A percentile compares a stretch with the other conserved stretches of the same genome.
Evolutionary conservation across 1,140 invertebrate species (phyloP).

Genomic region (Psilanteris sp.): DNA sequence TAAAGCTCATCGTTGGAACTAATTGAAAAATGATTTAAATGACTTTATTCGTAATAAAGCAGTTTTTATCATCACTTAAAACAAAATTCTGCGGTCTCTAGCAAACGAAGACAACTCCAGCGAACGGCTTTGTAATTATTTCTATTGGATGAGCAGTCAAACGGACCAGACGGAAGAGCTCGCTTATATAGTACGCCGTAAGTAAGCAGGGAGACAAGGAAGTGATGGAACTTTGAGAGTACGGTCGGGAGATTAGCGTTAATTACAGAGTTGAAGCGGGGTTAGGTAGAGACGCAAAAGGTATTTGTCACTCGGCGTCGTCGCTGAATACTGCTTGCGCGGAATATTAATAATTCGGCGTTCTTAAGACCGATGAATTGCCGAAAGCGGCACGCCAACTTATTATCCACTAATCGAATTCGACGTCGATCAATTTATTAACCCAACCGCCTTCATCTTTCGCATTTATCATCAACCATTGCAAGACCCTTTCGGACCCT

Average conservation of each 20-base stretch:
- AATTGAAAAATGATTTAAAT: not conserved
- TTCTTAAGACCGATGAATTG: constrained; percentile 73
- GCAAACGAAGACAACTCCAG: constrained; percentile 62
- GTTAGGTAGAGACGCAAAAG: constrained; percentile 64
- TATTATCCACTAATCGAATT: constrained; percentile 76
- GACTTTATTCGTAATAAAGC: not conserved
- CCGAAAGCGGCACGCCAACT: constrained; percentile 69
- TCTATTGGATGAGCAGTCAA: constrained; percentile 62
- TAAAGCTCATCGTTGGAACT: too few species aligned
- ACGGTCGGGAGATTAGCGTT: constrained; percentile 78
- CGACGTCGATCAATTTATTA: constrained; percentile 67
- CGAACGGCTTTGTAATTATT: constrained; percentile 63
- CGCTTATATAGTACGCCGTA: constrained; percentile 42
- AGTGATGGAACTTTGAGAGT: constrained; percentile 67
- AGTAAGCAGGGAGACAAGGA: constrained; percentile 61
- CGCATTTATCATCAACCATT: constrained; percentile 35
- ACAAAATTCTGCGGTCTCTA: constrained; percentile 45
- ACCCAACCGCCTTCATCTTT: not conserved
- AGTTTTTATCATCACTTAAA: constrained; percentile 24
- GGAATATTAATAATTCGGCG: constrained; percentile 78
- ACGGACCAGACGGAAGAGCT: constrained; percentile 61
- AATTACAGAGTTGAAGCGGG: constrained; percentile 77
- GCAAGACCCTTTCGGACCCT: not conserved
- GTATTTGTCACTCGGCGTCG: constrained; percentile 78
- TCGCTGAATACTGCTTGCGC: constrained; percentile 67